phyloP scores from a whole-genome alignment of 2,888 invertebrate genomes.

The Phasia obesa region DNA sequence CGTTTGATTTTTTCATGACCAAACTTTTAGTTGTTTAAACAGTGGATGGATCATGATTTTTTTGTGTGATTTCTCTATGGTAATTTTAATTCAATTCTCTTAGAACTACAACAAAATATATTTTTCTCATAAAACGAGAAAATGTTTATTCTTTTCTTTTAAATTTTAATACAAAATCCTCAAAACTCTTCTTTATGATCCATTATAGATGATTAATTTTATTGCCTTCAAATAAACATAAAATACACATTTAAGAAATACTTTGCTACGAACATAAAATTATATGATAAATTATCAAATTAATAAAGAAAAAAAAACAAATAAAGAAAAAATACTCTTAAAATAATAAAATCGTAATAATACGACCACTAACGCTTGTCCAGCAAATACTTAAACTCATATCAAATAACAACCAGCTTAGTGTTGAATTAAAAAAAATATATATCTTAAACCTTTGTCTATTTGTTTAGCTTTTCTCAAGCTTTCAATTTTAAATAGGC shows the following conservation, averaged over 20 bases:
- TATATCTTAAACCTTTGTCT: not conserved
- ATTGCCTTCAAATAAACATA: slow-evolving; percentile 22
- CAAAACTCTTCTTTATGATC: not conserved
- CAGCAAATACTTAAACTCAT: slow-evolving; percentile 29
- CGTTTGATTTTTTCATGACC: no score
- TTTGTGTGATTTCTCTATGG: no score
- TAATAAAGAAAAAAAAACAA: slow-evolving; percentile 20
- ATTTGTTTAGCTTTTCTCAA: slow-evolving; percentile 7
- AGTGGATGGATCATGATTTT: no score
- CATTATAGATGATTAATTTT: slow-evolving; percentile 8
- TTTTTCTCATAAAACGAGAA: not conserved
- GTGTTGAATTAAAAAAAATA: slow-evolving; percentile 8
- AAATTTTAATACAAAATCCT: not conserved
- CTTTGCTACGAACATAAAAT: slow-evolving; percentile 12
- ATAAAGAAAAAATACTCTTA: slow-evolving; percentile 10
- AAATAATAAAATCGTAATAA: slow-evolving; percentile 16
- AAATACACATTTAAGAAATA: slow-evolving; percentile 18
- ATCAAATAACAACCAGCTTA: slow-evolving; percentile 51
- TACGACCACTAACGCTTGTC: slow-evolving; percentile 8
- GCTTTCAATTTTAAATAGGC: slow-evolving; percentile 55
- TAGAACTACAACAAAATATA: no score
- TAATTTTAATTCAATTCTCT: no score
- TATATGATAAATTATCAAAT: slow-evolving; percentile 37
- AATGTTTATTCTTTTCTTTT: no score
- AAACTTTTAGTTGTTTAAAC: no score